Percentiles rank a stretch among this genome's conserved stretches.
Evolutionary conservation across 2,113 vertebrate genomes (phyloP).

Genomic region (Octodon degus): DNA sequence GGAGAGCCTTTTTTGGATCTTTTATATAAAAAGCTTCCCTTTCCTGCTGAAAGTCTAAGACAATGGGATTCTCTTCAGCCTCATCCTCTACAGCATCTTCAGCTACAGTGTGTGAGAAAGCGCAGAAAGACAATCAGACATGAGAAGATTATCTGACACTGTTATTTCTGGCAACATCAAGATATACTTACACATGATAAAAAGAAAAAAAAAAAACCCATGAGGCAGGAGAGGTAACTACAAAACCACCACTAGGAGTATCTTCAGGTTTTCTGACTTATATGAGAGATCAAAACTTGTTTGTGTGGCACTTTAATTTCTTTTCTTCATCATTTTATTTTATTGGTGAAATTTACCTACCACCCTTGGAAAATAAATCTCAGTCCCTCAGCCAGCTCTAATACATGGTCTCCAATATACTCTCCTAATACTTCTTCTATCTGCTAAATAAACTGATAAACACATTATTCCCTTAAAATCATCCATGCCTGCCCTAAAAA

Average conservation of each 20-base stretch:
- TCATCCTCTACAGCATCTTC: conserved; percentile 97
- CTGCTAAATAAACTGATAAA: neutral
- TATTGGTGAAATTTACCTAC: conserved; percentile 48
- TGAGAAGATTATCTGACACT: neutral
- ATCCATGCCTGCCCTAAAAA: neutral
- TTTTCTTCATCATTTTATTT: neutral
- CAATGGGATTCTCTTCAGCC: conserved; percentile 98
- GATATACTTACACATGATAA: neutral
- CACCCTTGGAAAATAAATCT: neutral
- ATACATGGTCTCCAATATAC: conserved; percentile 3
- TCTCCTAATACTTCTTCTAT: conserved; percentile 34
- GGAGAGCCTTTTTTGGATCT: conserved; percentile 97
- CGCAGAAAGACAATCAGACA: conserved; percentile 21
- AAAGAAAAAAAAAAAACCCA: neutral
- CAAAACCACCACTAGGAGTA: neutral
- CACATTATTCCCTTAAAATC: conserved; percentile 27
- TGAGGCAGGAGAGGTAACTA: neutral
- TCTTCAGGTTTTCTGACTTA: conserved; percentile 32
- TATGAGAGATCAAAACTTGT: conserved; percentile 13
- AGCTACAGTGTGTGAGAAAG: conserved; percentile 81
- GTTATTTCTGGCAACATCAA: neutral
- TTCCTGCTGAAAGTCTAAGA: conserved; percentile 96
- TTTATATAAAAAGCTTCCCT: conserved; percentile 97
- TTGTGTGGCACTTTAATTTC: conserved; percentile 1
- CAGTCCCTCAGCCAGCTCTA: neutral